phyloP scores from a whole-genome alignment of 1,140 invertebrate species.

The Eumeta japonica region DNA sequence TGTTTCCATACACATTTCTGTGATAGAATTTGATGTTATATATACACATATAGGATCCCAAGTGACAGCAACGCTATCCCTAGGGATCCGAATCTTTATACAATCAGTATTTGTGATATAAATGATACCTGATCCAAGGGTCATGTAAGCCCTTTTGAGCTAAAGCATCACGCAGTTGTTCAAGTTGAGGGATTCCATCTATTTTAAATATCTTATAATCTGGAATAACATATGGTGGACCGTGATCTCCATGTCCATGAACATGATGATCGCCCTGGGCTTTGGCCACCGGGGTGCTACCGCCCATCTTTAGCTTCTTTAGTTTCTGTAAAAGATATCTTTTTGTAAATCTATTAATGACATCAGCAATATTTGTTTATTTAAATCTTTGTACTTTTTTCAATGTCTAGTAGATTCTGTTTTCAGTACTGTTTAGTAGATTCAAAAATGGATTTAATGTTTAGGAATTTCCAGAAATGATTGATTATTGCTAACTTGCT shows the following conservation, averaged over 20 bases:
- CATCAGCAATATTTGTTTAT: no score
- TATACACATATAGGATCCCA: no score
- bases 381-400: no score
- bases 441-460: no score
- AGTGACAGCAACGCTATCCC: no score
- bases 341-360: no score
- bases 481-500: no score
- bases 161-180: slow-evolving; percentile 62
- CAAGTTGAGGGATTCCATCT: slow-evolving; percentile 62
- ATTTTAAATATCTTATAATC: slow-evolving; percentile 71
- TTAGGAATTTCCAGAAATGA: no score
- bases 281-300: slow-evolving; percentile 11
- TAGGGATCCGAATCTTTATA: neutral
- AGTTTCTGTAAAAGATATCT: neutral
- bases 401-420: no score
- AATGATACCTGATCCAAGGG: slow-evolving; percentile 79
- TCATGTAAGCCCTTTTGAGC: slow-evolving; percentile 72
- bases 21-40: no score
- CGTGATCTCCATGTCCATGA: slow-evolving; percentile 46
- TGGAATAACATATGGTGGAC: slow-evolving; percentile 61
- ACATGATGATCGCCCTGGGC: no score
- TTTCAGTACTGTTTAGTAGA: no score
- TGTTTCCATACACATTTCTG: neutral
- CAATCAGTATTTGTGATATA: slow-evolving; percentile 19
- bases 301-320: slow-evolving; percentile 53